A percentile compares a stretch with the other conserved stretches of the same genome.
Conservation (phyloP, 2,797 vertebrate genomes). For the Ibycter americanus region DNA sequence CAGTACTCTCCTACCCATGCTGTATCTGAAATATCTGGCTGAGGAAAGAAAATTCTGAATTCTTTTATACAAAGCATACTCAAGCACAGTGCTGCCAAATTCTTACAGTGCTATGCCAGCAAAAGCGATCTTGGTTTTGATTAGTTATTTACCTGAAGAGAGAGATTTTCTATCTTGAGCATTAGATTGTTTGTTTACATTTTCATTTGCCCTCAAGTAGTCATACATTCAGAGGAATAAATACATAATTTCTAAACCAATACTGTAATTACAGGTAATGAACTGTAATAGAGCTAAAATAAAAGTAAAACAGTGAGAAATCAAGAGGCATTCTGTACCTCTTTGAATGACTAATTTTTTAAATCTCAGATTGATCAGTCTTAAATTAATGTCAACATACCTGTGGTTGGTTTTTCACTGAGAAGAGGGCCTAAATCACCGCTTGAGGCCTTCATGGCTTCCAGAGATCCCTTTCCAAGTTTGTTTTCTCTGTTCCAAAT, state of each 20-base stretch:
- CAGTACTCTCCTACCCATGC: background rate
- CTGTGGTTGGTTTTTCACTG: background rate
- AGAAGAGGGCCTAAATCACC: background rate
- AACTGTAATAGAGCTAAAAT: conserved; percentile 23
- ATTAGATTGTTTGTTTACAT: conserved; percentile 52
- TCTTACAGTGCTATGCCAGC: background rate
- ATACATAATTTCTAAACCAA: conserved; percentile 57
- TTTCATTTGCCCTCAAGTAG: conserved; percentile 56
- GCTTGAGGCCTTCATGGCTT: background rate
- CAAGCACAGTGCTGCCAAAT: background rate
- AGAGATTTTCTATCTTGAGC: conserved; percentile 30
- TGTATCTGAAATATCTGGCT: background rate
- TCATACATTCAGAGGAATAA: conserved; percentile 52
- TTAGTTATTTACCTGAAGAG: conserved; percentile 63
- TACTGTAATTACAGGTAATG: conserved; percentile 48
- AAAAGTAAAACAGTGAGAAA: conserved; percentile 44
- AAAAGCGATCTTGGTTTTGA: background rate
- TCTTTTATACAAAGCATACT: background rate
- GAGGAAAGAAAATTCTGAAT: background rate
- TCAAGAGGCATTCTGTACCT: background rate
- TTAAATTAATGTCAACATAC: background rate
- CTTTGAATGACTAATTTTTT: background rate
- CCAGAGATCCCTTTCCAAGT: background rate
- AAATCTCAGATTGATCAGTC: background rate
- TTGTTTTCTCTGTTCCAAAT: background rate